These are phyloP conservation scores for Ptychadena robeensis DNA, from an alignment of 2,797 vertebrate species.

Conservation along the genomic window DNA sequence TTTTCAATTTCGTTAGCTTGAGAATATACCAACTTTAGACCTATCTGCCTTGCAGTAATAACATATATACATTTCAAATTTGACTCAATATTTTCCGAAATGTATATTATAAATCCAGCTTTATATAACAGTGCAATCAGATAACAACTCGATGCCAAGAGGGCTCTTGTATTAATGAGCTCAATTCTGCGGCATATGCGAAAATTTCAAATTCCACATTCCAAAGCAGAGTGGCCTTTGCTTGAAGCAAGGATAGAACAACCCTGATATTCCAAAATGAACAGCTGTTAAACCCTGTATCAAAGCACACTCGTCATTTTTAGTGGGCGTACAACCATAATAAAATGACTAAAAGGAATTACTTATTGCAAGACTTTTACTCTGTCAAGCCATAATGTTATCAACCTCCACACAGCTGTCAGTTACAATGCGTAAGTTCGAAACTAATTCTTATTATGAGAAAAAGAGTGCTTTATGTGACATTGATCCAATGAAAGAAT, in stretches of 20 bases:
- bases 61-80: too few species aligned
- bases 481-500: not conserved
- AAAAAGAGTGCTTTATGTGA: not conserved
- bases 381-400: slow-evolving; percentile 22
- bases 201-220: not conserved
- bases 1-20: too few species aligned
- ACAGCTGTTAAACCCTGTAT: not conserved
- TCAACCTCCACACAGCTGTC: slow-evolving; percentile 42
- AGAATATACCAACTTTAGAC: too few species aligned
- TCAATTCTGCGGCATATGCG: not conserved
- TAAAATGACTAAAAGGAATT: slow-evolving; percentile 46
- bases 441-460: not conserved
- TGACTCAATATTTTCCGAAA: too few species aligned
- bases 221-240: not conserved
- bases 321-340: slow-evolving; percentile 47
- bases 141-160: not conserved
- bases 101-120: too few species aligned
- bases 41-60: too few species aligned
- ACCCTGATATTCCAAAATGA: not conserved
- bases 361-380: slow-evolving; percentile 15
- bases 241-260: not conserved
- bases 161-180: not conserved
- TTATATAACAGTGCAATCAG: too few species aligned
- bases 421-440: slow-evolving; percentile 12
- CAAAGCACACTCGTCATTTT: slow-evolving; percentile 25